A percentile compares a stretch with the other conserved stretches of the same genome.
Conservation (phyloP, 1,140 invertebrate species). For the Lordiphosa collinella region DNA sequence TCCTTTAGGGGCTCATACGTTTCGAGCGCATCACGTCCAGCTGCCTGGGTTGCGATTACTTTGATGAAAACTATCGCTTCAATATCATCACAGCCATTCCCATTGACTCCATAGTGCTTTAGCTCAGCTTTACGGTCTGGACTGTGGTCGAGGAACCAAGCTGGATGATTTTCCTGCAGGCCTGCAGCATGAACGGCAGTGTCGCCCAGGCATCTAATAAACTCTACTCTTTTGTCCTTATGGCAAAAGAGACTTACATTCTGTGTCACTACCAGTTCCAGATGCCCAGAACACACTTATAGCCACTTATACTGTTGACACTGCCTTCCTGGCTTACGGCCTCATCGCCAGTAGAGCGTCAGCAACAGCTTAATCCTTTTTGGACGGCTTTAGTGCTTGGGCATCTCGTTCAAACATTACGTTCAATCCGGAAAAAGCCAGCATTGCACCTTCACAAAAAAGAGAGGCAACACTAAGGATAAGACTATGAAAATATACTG, state of each 20-base stretch:
- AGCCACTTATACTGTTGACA: too few species aligned
- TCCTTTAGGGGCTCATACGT: constrained; percentile 16
- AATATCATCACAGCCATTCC: constrained; percentile 20
- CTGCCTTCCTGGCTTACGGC: too few species aligned
- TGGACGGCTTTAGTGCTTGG: too few species aligned
- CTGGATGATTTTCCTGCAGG: constrained; percentile 35
- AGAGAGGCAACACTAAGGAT: too few species aligned
- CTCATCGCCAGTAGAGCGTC: too few species aligned
- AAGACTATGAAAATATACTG: too few species aligned
- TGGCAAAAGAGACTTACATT: neutral
- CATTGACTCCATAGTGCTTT: constrained; percentile 5
- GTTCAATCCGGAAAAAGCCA: too few species aligned
- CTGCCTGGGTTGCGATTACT: constrained; percentile 24
- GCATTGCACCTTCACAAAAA: too few species aligned
- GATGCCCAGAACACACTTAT: too few species aligned
- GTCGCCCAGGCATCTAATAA: constrained; percentile 32
- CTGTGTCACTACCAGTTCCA: too few species aligned
- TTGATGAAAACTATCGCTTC: constrained; percentile 29
- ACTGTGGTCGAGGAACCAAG: constrained; percentile 21
- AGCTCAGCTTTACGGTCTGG: constrained; percentile 18
- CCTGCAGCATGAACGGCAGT: constrained; percentile 29
- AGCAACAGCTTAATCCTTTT: too few species aligned
- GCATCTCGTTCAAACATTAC: too few species aligned
- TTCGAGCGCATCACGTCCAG: constrained; percentile 16
- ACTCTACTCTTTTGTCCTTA: constrained; percentile 4